A percentile compares a stretch with the other conserved stretches of the same genome.
Evolutionary conservation across 1,140 invertebrate species (phyloP).

Genomic region (Euglossa dilemma): DNA sequence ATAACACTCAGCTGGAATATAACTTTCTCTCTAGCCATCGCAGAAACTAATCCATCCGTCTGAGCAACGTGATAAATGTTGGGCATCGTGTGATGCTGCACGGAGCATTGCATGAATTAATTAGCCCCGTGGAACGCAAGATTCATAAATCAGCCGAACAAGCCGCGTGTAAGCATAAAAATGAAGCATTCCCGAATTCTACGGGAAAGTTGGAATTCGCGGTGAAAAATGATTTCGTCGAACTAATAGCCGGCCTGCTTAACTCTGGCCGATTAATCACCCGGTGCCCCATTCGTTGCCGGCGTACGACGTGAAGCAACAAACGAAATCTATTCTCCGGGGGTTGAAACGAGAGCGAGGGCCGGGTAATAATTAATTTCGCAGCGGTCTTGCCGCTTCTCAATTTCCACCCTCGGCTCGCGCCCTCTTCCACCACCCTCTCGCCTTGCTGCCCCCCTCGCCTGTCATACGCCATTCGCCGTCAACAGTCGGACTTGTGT

Average conservation of each 20-base stretch:
- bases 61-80: too few relatives aligned
- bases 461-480: neutral
- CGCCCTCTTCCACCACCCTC: neutral
- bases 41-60: too few relatives aligned
- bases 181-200: neutral
- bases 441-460: neutral
- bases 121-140: neutral
- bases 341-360: too few relatives aligned
- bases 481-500: conserved; percentile 6
- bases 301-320: neutral
- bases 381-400: neutral
- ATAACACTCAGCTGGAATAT: too few relatives aligned
- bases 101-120: neutral
- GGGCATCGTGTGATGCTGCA: too few relatives aligned
- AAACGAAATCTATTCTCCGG: neutral
- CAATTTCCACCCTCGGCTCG: neutral
- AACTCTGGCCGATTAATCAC: neutral
- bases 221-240: neutral
- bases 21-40: too few relatives aligned
- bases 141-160: neutral
- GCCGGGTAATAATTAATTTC: conserved; percentile 28
- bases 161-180: neutral
- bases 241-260: neutral
- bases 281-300: neutral
- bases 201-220: neutral